Percentiles rank a stretch among this genome's conserved stretches.
These are phyloP conservation scores for Plutomurus gul DNA, from an alignment of 1,140 invertebrate species.

Conservation along the genomic window DNA sequence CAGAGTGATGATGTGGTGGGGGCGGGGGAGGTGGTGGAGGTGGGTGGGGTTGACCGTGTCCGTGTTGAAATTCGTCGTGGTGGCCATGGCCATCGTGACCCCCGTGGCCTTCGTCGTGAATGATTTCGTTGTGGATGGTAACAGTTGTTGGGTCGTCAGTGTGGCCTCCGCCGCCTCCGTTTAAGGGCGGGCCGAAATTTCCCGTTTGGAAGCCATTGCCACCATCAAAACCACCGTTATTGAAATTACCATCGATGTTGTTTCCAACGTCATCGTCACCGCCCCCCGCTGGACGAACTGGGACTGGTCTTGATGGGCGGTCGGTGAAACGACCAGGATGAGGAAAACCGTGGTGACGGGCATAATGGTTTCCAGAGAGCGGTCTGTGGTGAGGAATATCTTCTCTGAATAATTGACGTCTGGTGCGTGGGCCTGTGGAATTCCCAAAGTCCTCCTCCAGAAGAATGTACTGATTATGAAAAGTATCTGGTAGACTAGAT, in stretches of 20 bases:
- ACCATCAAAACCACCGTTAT: background rate
- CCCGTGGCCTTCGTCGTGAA: background rate
- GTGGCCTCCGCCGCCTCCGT: no score
- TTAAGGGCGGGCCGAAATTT: background rate
- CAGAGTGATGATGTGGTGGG: background rate
- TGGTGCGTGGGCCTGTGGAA: background rate
- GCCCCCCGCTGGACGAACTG: background rate
- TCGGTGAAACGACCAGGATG: constrained; percentile 34
- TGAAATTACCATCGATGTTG: background rate
- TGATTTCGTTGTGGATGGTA: background rate
- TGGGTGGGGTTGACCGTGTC: background rate
- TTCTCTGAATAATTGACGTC: constrained; percentile 42
- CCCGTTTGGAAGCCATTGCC: background rate
- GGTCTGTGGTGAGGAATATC: constrained; percentile 41
- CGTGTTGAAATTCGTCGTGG: no score
- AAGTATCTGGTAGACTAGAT: background rate
- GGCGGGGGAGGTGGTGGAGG: background rate
- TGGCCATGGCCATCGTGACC: background rate
- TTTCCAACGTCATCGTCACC: background rate
- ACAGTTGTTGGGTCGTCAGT: background rate
- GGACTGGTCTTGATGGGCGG: background rate
- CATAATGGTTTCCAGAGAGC: constrained; percentile 39
- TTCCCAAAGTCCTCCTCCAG: no score
- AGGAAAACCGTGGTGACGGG: constrained; percentile 40
- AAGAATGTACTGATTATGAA: no score